phyloP scores from a whole-genome alignment of 2,888 invertebrate genomes.

The Caenorhabditis sinica region DNA sequence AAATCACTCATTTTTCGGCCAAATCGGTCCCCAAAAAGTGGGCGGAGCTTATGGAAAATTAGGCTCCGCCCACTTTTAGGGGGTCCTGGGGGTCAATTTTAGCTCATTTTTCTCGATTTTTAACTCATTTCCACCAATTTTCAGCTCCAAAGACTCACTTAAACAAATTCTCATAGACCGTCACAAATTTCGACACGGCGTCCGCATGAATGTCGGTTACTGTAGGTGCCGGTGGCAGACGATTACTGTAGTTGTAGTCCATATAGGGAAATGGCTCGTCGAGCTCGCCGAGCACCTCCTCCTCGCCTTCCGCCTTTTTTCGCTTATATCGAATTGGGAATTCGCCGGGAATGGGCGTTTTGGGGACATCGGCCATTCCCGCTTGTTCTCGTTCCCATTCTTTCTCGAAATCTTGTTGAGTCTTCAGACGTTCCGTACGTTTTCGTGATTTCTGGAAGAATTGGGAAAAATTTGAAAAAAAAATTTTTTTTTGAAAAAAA shows the following conservation, averaged over 20 bases:
- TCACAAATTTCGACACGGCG: conserved; percentile 45
- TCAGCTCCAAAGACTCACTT: not conserved
- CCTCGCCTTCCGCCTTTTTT: conserved; percentile 20
- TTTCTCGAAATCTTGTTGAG: not conserved
- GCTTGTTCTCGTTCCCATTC: not conserved
- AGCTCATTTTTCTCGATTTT: not conserved
- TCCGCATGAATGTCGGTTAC: conserved; percentile 52
- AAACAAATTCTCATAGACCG: conserved; percentile 50
- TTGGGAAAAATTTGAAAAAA: too few relatives aligned
- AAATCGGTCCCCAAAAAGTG: too few relatives aligned
- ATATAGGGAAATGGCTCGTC: conserved; percentile 42
- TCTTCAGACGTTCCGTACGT: not conserved
- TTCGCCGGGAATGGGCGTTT: conserved; percentile 34
- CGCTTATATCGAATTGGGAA: conserved; percentile 36
- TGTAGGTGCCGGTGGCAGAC: conserved; percentile 25
- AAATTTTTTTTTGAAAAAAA: too few relatives aligned
- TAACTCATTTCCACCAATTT: not conserved
- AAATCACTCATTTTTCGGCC: too few relatives aligned
- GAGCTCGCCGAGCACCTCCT: conserved; percentile 43
- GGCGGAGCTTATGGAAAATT: too few relatives aligned
- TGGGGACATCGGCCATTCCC: conserved; percentile 12
- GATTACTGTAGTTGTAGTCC: not conserved
- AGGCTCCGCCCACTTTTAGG: too few relatives aligned
- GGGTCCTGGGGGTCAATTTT: too few relatives aligned
- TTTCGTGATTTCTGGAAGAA: not conserved